These are phyloP conservation scores for Oreocharis arfaki DNA, from an alignment of 2,113 vertebrate genomes.

Conservation along the genomic window DNA sequence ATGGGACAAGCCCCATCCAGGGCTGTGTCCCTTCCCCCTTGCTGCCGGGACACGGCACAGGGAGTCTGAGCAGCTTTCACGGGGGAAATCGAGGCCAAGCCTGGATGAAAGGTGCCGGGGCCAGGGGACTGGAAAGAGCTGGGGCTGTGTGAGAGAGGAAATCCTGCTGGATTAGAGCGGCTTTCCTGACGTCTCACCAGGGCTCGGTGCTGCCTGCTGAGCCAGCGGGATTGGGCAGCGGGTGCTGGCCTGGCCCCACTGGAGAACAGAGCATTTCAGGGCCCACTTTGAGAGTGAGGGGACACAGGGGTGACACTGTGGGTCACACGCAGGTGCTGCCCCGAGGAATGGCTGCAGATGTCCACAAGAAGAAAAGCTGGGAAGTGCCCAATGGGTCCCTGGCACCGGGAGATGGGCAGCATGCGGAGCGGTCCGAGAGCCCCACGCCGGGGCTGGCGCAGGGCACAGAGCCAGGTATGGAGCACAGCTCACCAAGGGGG, in stretches of 20 bases:
- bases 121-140: not conserved
- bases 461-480: constrained; percentile 90
- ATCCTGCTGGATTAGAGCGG: constrained; percentile 12
- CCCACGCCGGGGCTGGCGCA: constrained; percentile 90
- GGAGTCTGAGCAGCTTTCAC: not conserved
- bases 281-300: not conserved
- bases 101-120: not conserved
- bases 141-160: not conserved
- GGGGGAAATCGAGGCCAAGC: constrained; percentile 2
- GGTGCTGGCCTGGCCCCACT: accelerated
- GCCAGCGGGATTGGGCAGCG: not conserved
- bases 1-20: not conserved
- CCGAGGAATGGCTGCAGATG: constrained; percentile 79
- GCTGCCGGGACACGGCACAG: accelerated
- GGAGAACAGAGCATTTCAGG: not conserved
- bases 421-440: constrained; percentile 83
- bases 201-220: not conserved
- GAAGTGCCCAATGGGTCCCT: constrained; percentile 75
- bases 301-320: not conserved
- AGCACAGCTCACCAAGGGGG: not conserved
- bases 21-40: not conserved
- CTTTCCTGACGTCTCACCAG: not conserved
- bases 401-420: constrained; percentile 74
- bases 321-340: not conserved
- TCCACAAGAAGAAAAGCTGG: constrained; percentile 73